Conservation (phyloP, 2,113 vertebrate species). For the Myrmophylax atrothorax region DNA sequence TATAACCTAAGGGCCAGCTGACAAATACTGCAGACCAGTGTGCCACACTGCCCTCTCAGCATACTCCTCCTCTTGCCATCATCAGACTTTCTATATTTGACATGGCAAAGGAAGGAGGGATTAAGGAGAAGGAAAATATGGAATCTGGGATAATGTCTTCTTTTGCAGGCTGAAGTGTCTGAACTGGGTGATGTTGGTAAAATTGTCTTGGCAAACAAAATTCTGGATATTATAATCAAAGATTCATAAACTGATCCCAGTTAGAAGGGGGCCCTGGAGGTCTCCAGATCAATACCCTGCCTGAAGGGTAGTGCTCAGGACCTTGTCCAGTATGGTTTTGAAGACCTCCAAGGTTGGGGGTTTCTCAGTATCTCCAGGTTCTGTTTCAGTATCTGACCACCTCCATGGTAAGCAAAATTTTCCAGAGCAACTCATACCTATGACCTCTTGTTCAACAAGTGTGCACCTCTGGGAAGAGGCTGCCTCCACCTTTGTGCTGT, state of each 20-base stretch:
- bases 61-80: too few relatives aligned
- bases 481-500: neutral
- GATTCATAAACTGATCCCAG: neutral
- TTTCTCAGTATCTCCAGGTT: neutral
- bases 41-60: neutral
- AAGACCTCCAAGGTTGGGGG: neutral
- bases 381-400: neutral
- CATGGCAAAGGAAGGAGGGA: neutral
- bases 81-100: neutral
- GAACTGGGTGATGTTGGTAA: neutral
- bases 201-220: neutral
- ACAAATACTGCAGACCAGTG: neutral
- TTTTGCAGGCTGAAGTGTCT: neutral
- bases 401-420: neutral
- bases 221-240: neutral
- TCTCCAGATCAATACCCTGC: neutral
- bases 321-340: neutral
- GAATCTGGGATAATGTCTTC: neutral
- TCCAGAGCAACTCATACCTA: neutral
- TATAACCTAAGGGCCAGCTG: neutral
- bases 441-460: neutral
- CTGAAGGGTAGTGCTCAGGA: neutral
- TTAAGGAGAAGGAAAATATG: neutral
- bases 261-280: neutral
- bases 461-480: neutral